Conservation (phyloP, 1,140 invertebrate genomes). For the Berghia stephanieae region DNA sequence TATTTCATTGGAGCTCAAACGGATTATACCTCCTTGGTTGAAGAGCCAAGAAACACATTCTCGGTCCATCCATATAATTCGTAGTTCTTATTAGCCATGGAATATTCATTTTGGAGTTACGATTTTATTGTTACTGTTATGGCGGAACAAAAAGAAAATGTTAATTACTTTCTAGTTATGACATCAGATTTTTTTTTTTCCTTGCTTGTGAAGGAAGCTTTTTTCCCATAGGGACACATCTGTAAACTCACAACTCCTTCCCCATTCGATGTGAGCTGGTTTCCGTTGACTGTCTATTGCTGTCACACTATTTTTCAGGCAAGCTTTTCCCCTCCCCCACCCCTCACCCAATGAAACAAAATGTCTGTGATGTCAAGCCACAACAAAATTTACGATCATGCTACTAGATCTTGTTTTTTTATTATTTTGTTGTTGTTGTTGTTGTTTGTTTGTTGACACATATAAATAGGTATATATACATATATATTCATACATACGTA, state of each 20-base stretch:
- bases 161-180: neutral
- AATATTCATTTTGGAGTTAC: neutral
- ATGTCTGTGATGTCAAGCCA: no score
- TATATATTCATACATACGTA: neutral
- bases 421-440: no score
- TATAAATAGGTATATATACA: no score
- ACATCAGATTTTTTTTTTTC: neutral
- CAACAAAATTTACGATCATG: no score
- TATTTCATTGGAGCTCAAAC: conserved; percentile 37
- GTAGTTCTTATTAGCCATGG: neutral
- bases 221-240: no score
- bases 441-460: no score
- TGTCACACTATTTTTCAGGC: neutral
- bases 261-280: no score
- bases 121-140: neutral
- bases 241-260: no score
- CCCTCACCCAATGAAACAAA: neutral
- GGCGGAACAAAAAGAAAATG: neutral
- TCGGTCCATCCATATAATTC: neutral
- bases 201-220: no score
- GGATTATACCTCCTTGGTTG: conserved; percentile 40
- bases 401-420: no score
- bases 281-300: neutral
- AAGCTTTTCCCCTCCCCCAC: neutral
- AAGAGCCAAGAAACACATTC: neutral